A percentile compares a stretch with the other conserved stretches of the same genome.
phyloP scores from a whole-genome alignment of 2,113 vertebrate genomes.

The Microtus ochrogaster region DNA sequence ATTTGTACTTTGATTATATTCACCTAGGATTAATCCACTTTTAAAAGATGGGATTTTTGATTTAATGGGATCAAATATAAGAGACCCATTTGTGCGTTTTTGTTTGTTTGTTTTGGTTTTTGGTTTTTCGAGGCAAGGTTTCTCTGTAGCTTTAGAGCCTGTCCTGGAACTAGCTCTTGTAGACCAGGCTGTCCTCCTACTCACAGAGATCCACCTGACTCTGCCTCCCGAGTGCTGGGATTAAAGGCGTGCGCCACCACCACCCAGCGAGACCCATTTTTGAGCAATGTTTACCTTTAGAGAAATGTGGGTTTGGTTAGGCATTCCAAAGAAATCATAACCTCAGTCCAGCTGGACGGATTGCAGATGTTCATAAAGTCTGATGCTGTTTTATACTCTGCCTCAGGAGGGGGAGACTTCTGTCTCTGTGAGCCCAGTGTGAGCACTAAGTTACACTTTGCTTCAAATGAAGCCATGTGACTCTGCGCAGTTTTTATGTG shows the following conservation, averaged over 20 bases:
- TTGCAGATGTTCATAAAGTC: conserved; percentile 41
- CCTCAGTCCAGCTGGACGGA: background rate
- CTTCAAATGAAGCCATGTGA: background rate
- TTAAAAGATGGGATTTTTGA: conserved; percentile 56
- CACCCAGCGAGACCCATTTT: background rate
- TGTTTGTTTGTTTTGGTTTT: too few relatives aligned
- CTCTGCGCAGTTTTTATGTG: conserved; percentile 37
- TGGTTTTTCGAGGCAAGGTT: too few relatives aligned
- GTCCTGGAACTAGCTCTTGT: too few relatives aligned
- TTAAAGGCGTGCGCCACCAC: too few relatives aligned
- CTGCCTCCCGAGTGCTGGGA: too few relatives aligned
- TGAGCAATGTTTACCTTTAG: conserved; percentile 1
- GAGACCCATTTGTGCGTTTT: background rate
- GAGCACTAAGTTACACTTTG: conserved; percentile 8
- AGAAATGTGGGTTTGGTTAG: background rate
- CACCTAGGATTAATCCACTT: conserved; percentile 19
- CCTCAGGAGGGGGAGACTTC: conserved; percentile 19
- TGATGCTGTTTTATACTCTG: conserved; percentile 24
- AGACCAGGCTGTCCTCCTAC: too few relatives aligned
- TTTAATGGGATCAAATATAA: conserved; percentile 45
- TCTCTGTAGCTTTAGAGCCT: too few relatives aligned
- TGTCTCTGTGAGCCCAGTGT: conserved; percentile 47
- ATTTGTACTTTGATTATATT: background rate
- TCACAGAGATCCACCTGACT: too few relatives aligned
- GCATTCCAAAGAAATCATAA: conserved; percentile 44